Evolutionary conservation across 2,113 vertebrate species (phyloP), one percentile per base, ranked within the genome.

Genomic region (Oreocharis arfaki): DNA sequence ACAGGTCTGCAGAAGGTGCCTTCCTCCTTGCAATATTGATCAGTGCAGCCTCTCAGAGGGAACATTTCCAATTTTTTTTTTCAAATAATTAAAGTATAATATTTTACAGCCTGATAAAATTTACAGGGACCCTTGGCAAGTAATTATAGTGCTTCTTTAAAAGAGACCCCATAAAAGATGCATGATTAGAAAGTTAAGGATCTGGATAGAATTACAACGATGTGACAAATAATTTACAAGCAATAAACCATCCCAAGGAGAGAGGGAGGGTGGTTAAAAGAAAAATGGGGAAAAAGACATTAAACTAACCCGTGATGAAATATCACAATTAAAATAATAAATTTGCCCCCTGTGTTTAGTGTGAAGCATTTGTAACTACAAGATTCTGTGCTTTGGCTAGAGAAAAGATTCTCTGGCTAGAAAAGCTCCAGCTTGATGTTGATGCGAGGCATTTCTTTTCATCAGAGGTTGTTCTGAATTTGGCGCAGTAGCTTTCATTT

Each of bases 81-180:
- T 33, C 97, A 97, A 98, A 98, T 98, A 98, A 98, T 98, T 98
- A 98, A 98, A 98, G 97, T 96, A 97, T 98, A 97, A 98, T 98
- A 98, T 98, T 98, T 98, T 98, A 98, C 94, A 95, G 96, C 97
- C 97, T 97, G 98, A 96, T 98, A 98, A 98, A 98, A 98, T 98
- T 97, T 98, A 98, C 98, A 96, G 97, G 94, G 97, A 98, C 97
- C 96, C 96, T 97, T 98, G 98, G 97, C 97, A 97, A 87, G 95
- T 98, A 98, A 98, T 98, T 98, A 98, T 97, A 97, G 96, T 97
- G 97, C 97, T 98, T 98, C 96, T 98, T 98, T 98, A 98, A 98
- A 96, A 94, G 97, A 98, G 95, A 98, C 95, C 97, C 97, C 96
- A 97, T 98, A 98, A 98, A 98, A 98, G 96, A 98, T 97, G 97